Evolutionary conservation across 2,797 vertebrate species (phyloP), one percentile per base, ranked within the genome.

Genomic region (Dendrocincla tyrannina): DNA sequence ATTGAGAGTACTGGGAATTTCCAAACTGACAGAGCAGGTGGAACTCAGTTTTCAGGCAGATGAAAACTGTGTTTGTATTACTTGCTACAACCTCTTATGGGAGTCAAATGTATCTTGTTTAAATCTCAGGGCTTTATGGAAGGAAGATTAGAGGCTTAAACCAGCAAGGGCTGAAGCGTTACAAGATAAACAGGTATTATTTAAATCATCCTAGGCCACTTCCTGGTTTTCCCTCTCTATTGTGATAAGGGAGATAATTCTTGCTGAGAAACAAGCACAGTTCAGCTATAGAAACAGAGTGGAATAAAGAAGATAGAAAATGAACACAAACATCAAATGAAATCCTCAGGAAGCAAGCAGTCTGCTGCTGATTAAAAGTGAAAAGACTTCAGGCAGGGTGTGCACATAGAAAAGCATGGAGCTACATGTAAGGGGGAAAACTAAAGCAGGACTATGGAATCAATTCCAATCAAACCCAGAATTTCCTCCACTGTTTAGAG

Each of bases 1-100:
- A 63, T 50, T 90, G 20, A 69, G 77, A 88, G 69, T 69, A 78
- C 67, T 85, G 90, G 94, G 91, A 93, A 88, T 79, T 96, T 96
- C 93, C 94, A 93, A 69, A 91, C 69, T 0, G 25, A 88, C 80
- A 75, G 67, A 88, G 66, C 62, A 78, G 79, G 83, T 81, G 55
- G 83, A 93, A 93, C 28, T 72, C 60, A 23, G 70, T 59, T 93
- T 67, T 88, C 70, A 86, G 18, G 83, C 25, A 79, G 66, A 79
- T 49, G 55, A 18, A 93, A 95, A 84, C 4, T 50, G 32, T 59
- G 60, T 68, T 85, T 83, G 73, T 53, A 78, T 94, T 94, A 91
- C 69, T 91, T 91, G 66, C 66, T 86, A 44, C 60, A 62, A 75
- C 12, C n/a, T 86, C 91, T 90, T 73, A 44, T 5, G 28, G n/a